Evolutionary conservation across 2,797 vertebrate genomes (phyloP), one percentile per base, ranked within the genome.

Genomic region (Emydoidea blandingii): DNA sequence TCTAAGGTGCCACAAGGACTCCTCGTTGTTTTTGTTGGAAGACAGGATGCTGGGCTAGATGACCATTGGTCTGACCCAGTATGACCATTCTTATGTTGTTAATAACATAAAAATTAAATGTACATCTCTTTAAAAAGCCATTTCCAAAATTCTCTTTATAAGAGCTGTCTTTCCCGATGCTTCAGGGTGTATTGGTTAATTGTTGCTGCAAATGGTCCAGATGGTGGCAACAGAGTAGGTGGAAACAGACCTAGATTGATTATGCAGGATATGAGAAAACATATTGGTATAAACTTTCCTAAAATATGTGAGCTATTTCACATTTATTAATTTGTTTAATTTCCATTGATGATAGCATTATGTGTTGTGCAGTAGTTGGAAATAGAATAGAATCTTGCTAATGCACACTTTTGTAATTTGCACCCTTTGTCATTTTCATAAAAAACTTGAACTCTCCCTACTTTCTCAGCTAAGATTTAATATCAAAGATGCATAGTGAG

Each of bases 261-360:
- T 72, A 68, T 79, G 15, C 53, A 79, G 80, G 57, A 94, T 92
- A 59, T 95, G 81, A 92, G 86, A 41, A 88, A 95, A 89, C 16
- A 29, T 80, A 5, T 85, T 92, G 87, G 49, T n/a, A 53, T 94
- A 88, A 95, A 93, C 54, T 85, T 95, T 82, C 44, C 86, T 90
- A 31, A 78, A 88, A 89, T 94, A 81, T 80, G 21, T 0, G 0
- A 85, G 9, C 68, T 84, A 54, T 89, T 95, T 86, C 14, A 6
- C 81, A 44, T 84, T 85, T 62, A 62, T 92, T 95, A 44, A 94
- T 86, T 96, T 87, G n/a, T 68, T 97, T 93, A 79, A 82, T 94
- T 94, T 95, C 89, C 82, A 90, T 56, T 49, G 79, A 52, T 41
- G 12, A 65, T 21, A 91, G 41, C 72, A 86, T 85, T 93, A n/a